Percentiles rank a stretch among this genome's conserved stretches.
Conservation (phyloP, 1,140 invertebrate genomes). For the Drosophila elegans region DNA sequence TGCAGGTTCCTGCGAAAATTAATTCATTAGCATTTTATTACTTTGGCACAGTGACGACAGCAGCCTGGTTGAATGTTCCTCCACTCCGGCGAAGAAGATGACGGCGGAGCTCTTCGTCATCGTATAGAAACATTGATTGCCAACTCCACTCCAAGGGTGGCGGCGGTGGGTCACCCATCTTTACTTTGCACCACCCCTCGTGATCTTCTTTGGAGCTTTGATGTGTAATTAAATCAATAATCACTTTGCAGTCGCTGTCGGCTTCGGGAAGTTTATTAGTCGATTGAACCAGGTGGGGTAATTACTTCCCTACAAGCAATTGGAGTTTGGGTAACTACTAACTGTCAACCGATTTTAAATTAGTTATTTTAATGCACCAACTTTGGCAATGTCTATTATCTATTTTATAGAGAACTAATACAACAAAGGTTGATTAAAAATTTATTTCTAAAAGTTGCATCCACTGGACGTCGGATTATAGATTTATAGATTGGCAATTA, state of each 20-base stretch:
- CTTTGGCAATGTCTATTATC: no score
- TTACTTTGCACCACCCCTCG: background rate
- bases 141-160: background rate
- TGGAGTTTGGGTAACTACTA: constrained; percentile 16
- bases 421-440: no score
- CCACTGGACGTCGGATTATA: no score
- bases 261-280: constrained; percentile 46
- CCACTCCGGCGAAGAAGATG: background rate
- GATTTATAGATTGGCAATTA: no score
- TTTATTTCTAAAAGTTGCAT: no score
- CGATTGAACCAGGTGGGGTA: constrained; percentile 39
- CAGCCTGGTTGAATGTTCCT: background rate
- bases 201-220: constrained; percentile 54
- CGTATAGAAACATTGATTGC: constrained; percentile 17
- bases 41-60: constrained; percentile 44
- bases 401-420: no score
- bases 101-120: constrained; percentile 10
- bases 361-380: no score
- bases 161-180: background rate
- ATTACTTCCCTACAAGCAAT: background rate
- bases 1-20: constrained; percentile 73
- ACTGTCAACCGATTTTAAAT: background rate
- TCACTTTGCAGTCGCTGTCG: constrained; percentile 58
- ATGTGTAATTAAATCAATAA: constrained; percentile 83
- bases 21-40: constrained; percentile 82